Base-by-base conservation (phyloP, 2,113 vertebrate genomes). In the Andinoacara biseriatus region DNA sequence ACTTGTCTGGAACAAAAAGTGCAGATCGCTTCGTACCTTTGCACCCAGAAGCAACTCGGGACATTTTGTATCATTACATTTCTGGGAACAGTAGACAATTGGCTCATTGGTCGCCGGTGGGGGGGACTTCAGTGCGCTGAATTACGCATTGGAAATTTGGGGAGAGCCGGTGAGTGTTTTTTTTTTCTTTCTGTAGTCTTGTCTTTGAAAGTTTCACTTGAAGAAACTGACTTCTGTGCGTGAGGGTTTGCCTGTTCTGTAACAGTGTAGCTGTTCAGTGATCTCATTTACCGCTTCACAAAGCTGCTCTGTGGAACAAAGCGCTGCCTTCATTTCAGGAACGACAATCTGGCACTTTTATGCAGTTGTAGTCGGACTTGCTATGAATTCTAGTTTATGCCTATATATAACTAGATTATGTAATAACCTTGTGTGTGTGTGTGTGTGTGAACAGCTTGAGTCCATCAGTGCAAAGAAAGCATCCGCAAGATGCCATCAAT, bases 401-500 rank as follows among this genome's bases (percentile, higher is more conserved):
- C 9, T 33, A 26, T 17, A 17, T 61, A 57, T n/a, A 59, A 35
- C n/a, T 60, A 8, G 15, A 59, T 92, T 72, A 87, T 86, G 58
- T 69, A 76, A 86, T 67, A 81, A 84, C 40, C 65, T 11, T 81
- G 52, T 83, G 52, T 59, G 52, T 2, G n/a, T n/a, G 82, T 38
- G 35, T 38, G 33, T 35, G 8, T 35, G 8, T n/a, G 80, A 56
- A 75, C 75, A 80, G 62, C 59, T 62, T 76, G 46, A 59, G 43
- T 77, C 49, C 81, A 58, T 84, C 63, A 56, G 31, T 1, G 84
- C 76, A 84, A 75, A 87, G 65, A 82, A 72, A 43, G 83, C 86
- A 90, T 86, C 89, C 54, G 89, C 91, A 90, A 88, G 87, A 91
- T 83, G 24, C 29, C 15, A 92, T 94, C 82, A 87, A 93, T 93